Percentiles rank a stretch among this genome's conserved stretches.
Conservation (phyloP, 2,888 invertebrate species). For the Synanthedon myopaeformis region DNA sequence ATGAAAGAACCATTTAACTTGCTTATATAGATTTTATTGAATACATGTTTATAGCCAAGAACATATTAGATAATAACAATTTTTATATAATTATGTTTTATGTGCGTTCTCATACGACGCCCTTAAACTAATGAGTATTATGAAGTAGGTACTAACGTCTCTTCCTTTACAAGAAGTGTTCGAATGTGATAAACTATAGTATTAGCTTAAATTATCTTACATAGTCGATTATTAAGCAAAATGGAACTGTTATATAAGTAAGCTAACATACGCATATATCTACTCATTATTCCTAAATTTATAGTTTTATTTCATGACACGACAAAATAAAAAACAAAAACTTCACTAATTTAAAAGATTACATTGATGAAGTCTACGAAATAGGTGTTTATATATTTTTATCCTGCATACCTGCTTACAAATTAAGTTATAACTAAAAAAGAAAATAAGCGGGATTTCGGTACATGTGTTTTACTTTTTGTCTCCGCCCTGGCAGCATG, state of each 20-base stretch:
- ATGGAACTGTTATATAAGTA: conserved; percentile 5
- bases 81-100: background rate
- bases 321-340: conserved; percentile 12
- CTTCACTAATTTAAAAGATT: too few relatives aligned
- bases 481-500: conserved; percentile 49
- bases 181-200: conserved; percentile 43
- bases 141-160: conserved; percentile 40
- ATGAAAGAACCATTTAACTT: background rate
- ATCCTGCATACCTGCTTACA: too few relatives aligned
- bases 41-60: background rate
- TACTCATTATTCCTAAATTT: background rate
- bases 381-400: too few relatives aligned
- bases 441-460: too few relatives aligned
- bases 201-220: conserved; percentile 12
- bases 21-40: background rate
- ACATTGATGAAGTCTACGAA: too few relatives aligned
- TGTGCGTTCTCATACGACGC: conserved; percentile 11
- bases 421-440: too few relatives aligned
- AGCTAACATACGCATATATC: background rate
- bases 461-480: conserved; percentile 26
- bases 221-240: conserved; percentile 22
- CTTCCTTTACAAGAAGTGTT: conserved; percentile 22
- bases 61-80: background rate
- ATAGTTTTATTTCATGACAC: conserved; percentile 39
- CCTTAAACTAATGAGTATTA: conserved; percentile 60